A percentile compares a stretch with the other conserved stretches of the same genome.
These are phyloP conservation scores for Eupithecia inturbata DNA, from an alignment of 2,888 invertebrate genomes.

Conservation along the genomic window DNA sequence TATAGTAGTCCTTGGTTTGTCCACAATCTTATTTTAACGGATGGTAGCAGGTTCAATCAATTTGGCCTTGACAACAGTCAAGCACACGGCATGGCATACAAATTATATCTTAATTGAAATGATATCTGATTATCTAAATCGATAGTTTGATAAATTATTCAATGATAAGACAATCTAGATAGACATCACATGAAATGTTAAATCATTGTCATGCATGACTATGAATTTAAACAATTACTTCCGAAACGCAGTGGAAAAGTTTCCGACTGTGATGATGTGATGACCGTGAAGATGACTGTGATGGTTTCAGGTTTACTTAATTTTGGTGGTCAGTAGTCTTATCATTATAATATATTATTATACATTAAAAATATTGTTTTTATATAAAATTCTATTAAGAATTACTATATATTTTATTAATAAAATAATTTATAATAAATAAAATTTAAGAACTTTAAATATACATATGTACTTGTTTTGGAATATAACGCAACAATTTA, in stretches of 20 bases:
- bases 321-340: too few species aligned
- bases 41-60: too few species aligned
- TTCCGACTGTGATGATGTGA: background rate
- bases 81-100: background rate
- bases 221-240: background rate
- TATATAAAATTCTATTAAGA: too few species aligned
- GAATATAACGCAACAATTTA: background rate
- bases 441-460: background rate
- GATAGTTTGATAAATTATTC: background rate
- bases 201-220: background rate
- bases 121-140: background rate
- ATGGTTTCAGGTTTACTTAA: too few species aligned
- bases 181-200: background rate
- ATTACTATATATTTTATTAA: too few species aligned
- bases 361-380: too few species aligned
- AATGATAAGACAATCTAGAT: background rate
- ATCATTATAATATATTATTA: too few species aligned
- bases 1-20: too few species aligned
- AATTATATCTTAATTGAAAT: conserved; percentile 2
- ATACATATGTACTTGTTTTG: background rate
- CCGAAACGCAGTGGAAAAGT: background rate
- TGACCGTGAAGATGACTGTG: too few species aligned
- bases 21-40: too few species aligned
- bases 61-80: conserved; percentile 11
- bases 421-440: too few species aligned